Evolutionary conservation across 2,888 invertebrate species (phyloP), one percentile per base, ranked within the genome.

Genomic region (Sinelater perroti): DNA sequence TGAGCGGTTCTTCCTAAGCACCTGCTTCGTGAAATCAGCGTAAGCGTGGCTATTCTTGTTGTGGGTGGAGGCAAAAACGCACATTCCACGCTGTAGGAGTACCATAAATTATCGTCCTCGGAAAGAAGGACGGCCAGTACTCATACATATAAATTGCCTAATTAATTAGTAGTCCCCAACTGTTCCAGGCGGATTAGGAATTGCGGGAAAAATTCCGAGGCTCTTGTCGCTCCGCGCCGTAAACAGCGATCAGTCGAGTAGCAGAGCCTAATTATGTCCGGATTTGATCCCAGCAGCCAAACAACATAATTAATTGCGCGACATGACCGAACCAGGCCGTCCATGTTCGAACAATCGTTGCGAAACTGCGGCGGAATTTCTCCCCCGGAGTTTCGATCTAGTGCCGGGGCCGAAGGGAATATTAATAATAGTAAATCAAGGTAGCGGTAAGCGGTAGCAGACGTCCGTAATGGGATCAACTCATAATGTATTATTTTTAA

Each of bases 401-500:
- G 33, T 33, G 8, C n/a, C n/a, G 2, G 30, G 13, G 10, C n/a
- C n/a, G 30, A 11, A n/a, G n/a, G n/a, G n/a, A n/a, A n/a, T n/a
- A n/a, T n/a, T n/a, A 55, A 56, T 42, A 56, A 24, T 44, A 33
- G 50, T 47, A 56, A 50, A 56, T 56, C 47, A 49, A 35, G 42
- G 10, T 14, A 26, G 26, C 31, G 40, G 46, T 50, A 38, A 56
- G 49, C 49, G 56, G 56, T 56, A 56, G 56, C 56, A 56, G 44
- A 49, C 35, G 49, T 50, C 18, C 35, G 35, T 49, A 56, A 50
- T 50, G 49, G 49, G 49, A 56, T 56, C 56, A 56, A 21, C 44
- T 50, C 51, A 38, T 51, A 61, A 45, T 50, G 45, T 57, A 53
- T 46, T 58, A 55, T 50, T 62, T 62, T 60, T 54, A 60, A 60